phyloP scores from a whole-genome alignment of 2,888 invertebrate species.

The Incurvaria masculella region DNA sequence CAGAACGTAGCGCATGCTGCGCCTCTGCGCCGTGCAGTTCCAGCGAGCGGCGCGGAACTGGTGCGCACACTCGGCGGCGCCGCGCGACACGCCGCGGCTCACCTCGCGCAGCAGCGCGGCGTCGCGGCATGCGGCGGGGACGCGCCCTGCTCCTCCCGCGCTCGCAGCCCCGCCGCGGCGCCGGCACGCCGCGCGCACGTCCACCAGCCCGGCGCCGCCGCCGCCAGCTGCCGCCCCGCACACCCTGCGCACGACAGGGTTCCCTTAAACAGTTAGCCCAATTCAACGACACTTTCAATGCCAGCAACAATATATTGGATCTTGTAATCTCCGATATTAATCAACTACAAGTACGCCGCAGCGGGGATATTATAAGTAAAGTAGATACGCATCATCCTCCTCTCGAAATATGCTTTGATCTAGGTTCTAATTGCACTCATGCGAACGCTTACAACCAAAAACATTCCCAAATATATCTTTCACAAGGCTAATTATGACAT shows the following conservation, averaged over 20 bases:
- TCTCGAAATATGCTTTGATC: too few relatives aligned
- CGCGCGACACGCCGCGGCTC: conserved; percentile 76
- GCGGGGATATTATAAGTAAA: too few relatives aligned
- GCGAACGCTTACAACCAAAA: too few relatives aligned
- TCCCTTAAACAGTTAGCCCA: neutral
- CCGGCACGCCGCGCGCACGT: conserved; percentile 86
- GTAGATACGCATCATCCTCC: too few relatives aligned
- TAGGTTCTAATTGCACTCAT: too few relatives aligned
- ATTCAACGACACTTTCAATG: too few relatives aligned
- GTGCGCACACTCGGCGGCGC: conserved; percentile 82
- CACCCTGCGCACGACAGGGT: conserved; percentile 55
- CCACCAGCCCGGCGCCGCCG: conserved; percentile 86
- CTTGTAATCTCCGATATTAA: too few relatives aligned
- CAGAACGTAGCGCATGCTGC: conserved; percentile 81
- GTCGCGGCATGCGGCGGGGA: conserved; percentile 81
- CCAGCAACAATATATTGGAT: too few relatives aligned
- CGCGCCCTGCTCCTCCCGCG: conserved; percentile 69
- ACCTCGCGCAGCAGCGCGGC: conserved; percentile 75
- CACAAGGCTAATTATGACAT: too few relatives aligned
- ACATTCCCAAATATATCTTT: too few relatives aligned
- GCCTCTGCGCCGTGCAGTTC: conserved; percentile 83
- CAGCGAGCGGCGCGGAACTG: conserved; percentile 83
- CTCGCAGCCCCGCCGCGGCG: conserved; percentile 72
- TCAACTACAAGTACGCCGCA: too few relatives aligned
- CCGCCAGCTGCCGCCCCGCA: conserved; percentile 50